Percentiles rank a stretch among this genome's conserved stretches.
phyloP scores from a whole-genome alignment of 2,113 vertebrate genomes.

The Phalacrocorax aristotelis region DNA sequence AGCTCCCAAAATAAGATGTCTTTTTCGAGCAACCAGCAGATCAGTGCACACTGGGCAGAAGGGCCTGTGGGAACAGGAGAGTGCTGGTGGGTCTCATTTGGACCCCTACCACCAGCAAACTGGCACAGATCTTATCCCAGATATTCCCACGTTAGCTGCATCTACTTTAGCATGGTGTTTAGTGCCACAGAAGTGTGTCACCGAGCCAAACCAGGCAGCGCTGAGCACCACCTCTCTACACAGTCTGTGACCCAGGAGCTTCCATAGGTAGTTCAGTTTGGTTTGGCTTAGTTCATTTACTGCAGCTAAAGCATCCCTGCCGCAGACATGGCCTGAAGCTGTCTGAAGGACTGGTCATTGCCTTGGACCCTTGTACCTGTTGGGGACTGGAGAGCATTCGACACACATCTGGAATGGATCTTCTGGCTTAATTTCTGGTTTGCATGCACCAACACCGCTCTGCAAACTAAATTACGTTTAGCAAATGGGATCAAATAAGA shows the following conservation, averaged over 20 bases:
- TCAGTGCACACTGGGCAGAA: rapidly evolving
- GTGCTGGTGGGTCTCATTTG: background rate
- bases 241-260: too few relatives aligned
- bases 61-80: background rate
- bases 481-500: background rate
- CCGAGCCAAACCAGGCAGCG: rapidly evolving
- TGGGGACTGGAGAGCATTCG: too few relatives aligned
- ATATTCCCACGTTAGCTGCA: background rate
- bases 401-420: background rate
- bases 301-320: background rate
- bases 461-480: background rate
- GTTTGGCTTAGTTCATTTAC: background rate
- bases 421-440: background rate
- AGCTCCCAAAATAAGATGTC: background rate
- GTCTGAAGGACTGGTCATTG: background rate
- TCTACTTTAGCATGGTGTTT: rapidly evolving
- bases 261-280: background rate
- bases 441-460: too few relatives aligned
- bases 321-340: background rate
- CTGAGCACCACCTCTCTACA: background rate
- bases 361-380: background rate
- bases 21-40: rapidly evolving
- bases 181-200: background rate
- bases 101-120: background rate
- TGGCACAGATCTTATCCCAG: background rate